Percentiles rank a stretch among this genome's conserved stretches.
These are phyloP conservation scores for Graphium colonna DNA, from an alignment of 2,888 invertebrate genomes.

Conservation along the genomic window DNA sequence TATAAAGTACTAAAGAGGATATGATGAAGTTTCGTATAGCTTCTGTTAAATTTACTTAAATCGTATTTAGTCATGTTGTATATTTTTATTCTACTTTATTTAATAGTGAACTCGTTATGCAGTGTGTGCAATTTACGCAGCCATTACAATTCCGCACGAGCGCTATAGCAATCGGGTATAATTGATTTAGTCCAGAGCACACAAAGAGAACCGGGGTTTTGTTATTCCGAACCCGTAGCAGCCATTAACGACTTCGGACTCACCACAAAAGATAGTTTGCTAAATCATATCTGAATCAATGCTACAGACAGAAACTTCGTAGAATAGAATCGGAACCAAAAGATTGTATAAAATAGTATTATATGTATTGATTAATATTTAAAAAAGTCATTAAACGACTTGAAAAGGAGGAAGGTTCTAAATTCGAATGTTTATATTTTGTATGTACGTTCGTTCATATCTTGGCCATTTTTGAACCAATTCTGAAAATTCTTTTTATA, in stretches of 20 bases:
- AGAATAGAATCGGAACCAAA: too few species aligned
- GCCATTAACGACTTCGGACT: neutral
- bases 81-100: neutral
- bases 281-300: too few species aligned
- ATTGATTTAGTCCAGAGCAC: neutral
- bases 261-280: too few species aligned
- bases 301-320: too few species aligned
- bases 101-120: neutral
- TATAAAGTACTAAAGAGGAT: neutral
- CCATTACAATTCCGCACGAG: neutral
- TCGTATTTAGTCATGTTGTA: neutral
- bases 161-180: neutral
- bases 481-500: too few species aligned
- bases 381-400: too few species aligned
- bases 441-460: too few species aligned
- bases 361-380: too few species aligned
- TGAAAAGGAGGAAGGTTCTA: too few species aligned
- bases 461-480: too few species aligned
- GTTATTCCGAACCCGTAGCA: neutral
- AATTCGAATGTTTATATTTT: too few species aligned
- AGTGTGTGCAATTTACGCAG: neutral
- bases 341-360: too few species aligned
- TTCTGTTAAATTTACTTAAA: neutral
- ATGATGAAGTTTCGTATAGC: neutral
- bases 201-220: neutral